phyloP scores from a whole-genome alignment of 2,888 invertebrate species.

The Pyrgus malvae region DNA sequence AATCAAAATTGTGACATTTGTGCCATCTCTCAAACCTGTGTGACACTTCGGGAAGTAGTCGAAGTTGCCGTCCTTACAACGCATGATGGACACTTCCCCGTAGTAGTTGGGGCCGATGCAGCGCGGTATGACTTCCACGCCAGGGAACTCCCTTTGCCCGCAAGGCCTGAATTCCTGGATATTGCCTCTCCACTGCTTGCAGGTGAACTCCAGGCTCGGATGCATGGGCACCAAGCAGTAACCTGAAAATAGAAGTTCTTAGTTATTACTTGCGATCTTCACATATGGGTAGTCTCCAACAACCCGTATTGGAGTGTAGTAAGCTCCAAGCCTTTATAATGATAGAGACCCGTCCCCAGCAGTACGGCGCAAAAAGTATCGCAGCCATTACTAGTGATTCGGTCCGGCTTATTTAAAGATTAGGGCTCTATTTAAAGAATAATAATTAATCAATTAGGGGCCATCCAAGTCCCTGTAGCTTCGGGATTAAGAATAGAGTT shows the following conservation, averaged over 20 bases:
- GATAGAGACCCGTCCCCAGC: too few species aligned
- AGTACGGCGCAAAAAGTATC: too few species aligned
- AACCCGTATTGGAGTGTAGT: too few species aligned
- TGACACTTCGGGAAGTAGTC: conserved; percentile 47
- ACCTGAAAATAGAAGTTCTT: conserved; percentile 36
- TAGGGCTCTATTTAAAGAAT: too few species aligned
- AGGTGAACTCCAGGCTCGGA: conserved; percentile 49
- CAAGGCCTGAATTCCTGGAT: conserved; percentile 44
- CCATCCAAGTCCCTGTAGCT: too few species aligned
- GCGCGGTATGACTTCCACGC: conserved; percentile 44
- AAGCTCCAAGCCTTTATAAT: too few species aligned
- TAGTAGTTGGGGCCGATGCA: conserved; percentile 47
- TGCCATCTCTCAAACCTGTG: conserved; percentile 49
- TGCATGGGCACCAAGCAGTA: conserved; percentile 48
- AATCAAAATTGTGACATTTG: conserved; percentile 29
- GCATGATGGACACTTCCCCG: conserved; percentile 43
- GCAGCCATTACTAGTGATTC: too few species aligned
- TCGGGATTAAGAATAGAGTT: too few species aligned
- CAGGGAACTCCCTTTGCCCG: conserved; percentile 44
- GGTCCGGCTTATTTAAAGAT: too few species aligned
- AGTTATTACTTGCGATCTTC: too few species aligned
- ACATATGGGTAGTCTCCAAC: too few species aligned
- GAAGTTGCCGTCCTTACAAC: conserved; percentile 46
- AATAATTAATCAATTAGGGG: too few species aligned
- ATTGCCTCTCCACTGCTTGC: conserved; percentile 37